phyloP scores from a whole-genome alignment of 1,140 invertebrate genomes.

The Drosophila tropicalis region DNA sequence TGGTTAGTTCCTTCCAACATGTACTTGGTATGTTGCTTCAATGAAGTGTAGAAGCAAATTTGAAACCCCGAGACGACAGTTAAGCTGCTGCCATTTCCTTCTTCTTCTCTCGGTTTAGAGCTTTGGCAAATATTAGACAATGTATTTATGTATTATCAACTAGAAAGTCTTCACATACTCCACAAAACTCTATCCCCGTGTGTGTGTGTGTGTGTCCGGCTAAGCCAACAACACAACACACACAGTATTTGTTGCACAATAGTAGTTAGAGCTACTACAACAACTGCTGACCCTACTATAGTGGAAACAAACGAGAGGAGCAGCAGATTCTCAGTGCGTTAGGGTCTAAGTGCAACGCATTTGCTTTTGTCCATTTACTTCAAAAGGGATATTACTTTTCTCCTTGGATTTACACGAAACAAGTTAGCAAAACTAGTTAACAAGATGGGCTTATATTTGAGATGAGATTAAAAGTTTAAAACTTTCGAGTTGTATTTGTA shows the following conservation, averaged over 20 bases:
- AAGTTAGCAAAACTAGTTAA: no score
- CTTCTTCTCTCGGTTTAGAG: conserved; percentile 1
- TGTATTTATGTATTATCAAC: conserved; percentile 68
- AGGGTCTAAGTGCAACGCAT: neutral
- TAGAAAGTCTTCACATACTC: conserved; percentile 19
- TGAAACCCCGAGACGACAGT: conserved; percentile 66
- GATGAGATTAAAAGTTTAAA: no score
- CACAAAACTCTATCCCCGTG: neutral
- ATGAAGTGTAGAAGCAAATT: conserved; percentile 71
- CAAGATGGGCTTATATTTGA: no score
- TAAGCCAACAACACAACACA: neutral
- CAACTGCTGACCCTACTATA: neutral
- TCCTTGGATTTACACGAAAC: no score
- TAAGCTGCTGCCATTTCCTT: conserved; percentile 45
- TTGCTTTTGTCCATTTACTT: neutral
- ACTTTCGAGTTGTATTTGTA: no score
- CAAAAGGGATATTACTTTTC: no score
- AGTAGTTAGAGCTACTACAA: conserved; percentile 2
- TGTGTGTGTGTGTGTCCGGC: conserved; percentile 26
- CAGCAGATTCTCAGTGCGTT: no score
- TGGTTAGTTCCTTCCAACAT: neutral
- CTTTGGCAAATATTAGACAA: conserved; percentile 69
- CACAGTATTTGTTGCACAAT: conserved; percentile 4
- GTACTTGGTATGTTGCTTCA: conserved; percentile 61
- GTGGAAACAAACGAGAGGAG: no score